Evolutionary conservation across 2,888 invertebrate genomes (phyloP), one percentile per base, ranked within the genome.

Genomic region (Vanessa cardui): DNA sequence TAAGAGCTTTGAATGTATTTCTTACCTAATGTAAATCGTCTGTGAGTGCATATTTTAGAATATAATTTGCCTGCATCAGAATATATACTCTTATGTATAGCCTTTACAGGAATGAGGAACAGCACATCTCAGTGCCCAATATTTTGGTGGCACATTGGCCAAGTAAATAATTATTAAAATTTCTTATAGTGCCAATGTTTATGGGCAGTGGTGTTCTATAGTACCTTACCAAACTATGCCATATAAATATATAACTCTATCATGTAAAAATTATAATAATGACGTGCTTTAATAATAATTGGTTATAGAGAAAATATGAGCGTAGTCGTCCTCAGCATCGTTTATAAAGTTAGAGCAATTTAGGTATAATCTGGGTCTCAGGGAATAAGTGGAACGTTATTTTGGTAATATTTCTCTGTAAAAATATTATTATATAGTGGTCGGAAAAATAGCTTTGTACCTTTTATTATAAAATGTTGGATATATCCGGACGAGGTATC

Each of bases 261-360:
- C 26, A 26, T 47, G 7, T n/a, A n/a, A 47, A n/a, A n/a, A 47
- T n/a, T 8, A 47, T 12, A 39, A 12, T 52, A 39, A 33, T 18
- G 1, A 18, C 7, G 12, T 39, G 1, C 7, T n/a, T 9, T 56
- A 56, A 56, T 52, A 56, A 56, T 18, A 8, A 56, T 61, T 31
- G 26, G 12, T 52, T 15, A 18, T 56, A 56, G 56, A 39, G 9
- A 31, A 56, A 9, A 39, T 56, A 9, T 20, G 18, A 33, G 33
- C 33, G n/a, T 33, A 56, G 33, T 56, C 56, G 56, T 39, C 56
- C 56, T 39, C 0, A 56, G 15, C 39, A 56, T 31, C n/a, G 54
- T 54, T 54, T 33, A n/a, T 54, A 31, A 54, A 54, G 56, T 56
- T 56, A 18, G 31, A 56, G 56, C 20, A 56, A 56, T 56, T 56